phyloP scores from a whole-genome alignment of 2,797 vertebrate genomes.

The Clarias fuscus region DNA sequence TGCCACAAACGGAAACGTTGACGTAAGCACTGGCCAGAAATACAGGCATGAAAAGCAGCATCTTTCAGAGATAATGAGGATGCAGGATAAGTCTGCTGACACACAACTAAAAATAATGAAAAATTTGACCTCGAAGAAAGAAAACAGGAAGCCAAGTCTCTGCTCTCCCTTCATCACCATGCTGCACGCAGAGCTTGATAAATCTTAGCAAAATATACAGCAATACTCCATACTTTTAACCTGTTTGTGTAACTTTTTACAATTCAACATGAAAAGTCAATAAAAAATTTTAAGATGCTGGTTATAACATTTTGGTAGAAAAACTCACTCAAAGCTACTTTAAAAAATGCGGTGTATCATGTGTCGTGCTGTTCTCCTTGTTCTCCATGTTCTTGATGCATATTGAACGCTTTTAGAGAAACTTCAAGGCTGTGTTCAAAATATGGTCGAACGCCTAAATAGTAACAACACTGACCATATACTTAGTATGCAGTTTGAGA shows the following conservation, averaged over 20 bases:
- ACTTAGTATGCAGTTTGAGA: not conserved
- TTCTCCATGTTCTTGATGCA: not conserved
- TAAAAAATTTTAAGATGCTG: not conserved
- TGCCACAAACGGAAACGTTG: slow-evolving; percentile 37
- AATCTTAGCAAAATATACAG: not conserved
- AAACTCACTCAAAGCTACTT: not conserved
- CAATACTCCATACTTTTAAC: not conserved
- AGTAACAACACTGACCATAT: not conserved
- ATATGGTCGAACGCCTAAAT: not conserved
- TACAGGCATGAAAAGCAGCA: slow-evolving; percentile 31
- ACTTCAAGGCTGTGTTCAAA: not conserved
- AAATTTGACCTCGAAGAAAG: not conserved
- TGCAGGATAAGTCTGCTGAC: not conserved
- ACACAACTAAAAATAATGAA: slow-evolving; percentile 22
- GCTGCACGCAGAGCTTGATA: not conserved
- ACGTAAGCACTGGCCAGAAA: slow-evolving; percentile 34
- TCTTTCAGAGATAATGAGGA: slow-evolving; percentile 32
- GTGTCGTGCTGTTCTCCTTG: not conserved
- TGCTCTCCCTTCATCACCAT: not conserved
- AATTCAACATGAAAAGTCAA: not conserved
- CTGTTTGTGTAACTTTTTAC: not conserved
- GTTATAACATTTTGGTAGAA: not conserved
- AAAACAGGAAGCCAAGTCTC: not conserved
- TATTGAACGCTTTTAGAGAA: not conserved
- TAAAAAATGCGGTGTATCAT: not conserved